Evolutionary conservation across 1,140 invertebrate genomes (phyloP), one percentile per base, ranked within the genome.

Genomic region (Drosophila sp.): DNA sequence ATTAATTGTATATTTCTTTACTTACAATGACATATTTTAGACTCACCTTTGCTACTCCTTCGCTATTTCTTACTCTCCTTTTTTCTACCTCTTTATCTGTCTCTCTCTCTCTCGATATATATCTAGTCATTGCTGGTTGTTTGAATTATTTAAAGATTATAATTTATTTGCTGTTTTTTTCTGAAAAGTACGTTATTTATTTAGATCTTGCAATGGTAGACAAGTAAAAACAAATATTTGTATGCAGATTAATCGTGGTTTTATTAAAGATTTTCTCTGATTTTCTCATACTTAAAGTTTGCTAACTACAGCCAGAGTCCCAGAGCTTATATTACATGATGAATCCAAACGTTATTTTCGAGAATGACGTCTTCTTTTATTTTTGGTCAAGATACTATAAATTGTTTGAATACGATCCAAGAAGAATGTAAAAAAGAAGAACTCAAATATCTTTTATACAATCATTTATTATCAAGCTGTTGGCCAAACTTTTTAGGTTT

Each of bases 1-100:
- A 75, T 56, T 61, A 79, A 69, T 72, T 87, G 83, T 87, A 87
- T 17, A 86, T 77, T 87, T 66, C 7, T 61, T 76, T 76, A 72
- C 83, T 82, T 82, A 68, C 65, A 67, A 71, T 3, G 8, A 50
- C 41, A 44, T 44, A 27, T 50, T 27, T 68, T 80, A 58, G 32
- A 71, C 61, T 70, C 58, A 68, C 50, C 47, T 63, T 32, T 63
- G 40, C 40, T 63, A 65, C 33, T 66, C 40, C 76, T 72, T 65
- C n/a, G 23, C 23, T 50, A 8, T 50, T 4, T 50, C 4, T 5
- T 8, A 27, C 25, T 50, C 23, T 27, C 8, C 27, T 0, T 50
- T 6, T 50, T 1, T 50, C 44, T 27, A 23, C 27, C 44, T 50
- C 7, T 25, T 1, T 50, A 17, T 17, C 4, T 1, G 4, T 44